These are phyloP conservation scores for Todiramphus saurophagus DNA, from an alignment of 2,113 vertebrate species.

Conservation along the genomic window DNA sequence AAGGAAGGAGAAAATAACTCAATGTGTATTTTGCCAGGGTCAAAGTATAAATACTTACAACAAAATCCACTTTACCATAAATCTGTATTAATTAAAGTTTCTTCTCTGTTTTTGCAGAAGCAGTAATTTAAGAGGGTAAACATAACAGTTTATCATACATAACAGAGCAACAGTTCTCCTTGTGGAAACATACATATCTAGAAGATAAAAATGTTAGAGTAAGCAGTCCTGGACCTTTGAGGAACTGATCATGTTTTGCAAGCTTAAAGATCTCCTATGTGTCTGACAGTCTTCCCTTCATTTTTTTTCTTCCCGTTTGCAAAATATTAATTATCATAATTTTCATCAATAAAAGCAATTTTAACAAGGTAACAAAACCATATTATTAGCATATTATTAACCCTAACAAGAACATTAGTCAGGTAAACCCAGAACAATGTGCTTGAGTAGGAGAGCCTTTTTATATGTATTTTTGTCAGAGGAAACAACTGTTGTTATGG, in stretches of 20 bases:
- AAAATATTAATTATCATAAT: not conserved
- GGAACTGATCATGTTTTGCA: not conserved
- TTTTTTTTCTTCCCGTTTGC: not conserved
- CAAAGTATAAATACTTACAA: not conserved
- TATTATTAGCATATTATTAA: not conserved
- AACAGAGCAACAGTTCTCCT: not conserved
- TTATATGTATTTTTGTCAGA: not conserved
- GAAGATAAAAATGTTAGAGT: not conserved
- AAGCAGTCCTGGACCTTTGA: not conserved
- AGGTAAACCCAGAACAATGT: not conserved
- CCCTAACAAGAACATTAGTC: not conserved
- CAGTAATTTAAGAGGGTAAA: not conserved
- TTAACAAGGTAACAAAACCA: not conserved
- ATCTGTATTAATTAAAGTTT: not conserved
- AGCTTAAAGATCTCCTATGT: not conserved
- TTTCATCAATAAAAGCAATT: not conserved
- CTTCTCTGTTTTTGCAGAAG: not conserved
- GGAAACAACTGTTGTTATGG: not conserved
- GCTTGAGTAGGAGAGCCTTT: not conserved
- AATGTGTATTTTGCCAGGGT: not conserved
- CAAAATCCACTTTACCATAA: not conserved
- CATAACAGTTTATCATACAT: not conserved
- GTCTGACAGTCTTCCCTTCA: not conserved
- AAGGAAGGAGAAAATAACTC: not conserved
- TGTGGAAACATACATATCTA: not conserved